phyloP scores from a whole-genome alignment of 2,113 vertebrate species.

The Chaetodon trifascialis region DNA sequence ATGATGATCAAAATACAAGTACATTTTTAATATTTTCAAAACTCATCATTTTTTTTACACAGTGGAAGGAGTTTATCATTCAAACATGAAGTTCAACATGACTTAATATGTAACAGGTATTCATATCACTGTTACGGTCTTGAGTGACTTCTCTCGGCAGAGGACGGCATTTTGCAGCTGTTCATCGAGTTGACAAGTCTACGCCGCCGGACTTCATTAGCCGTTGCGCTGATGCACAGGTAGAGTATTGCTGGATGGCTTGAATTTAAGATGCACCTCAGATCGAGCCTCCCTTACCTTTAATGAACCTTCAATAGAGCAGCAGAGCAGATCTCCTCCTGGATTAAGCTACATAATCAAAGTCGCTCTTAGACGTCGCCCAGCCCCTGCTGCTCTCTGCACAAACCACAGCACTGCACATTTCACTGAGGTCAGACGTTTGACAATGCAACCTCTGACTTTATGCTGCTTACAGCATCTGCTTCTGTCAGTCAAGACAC shows the following conservation, averaged over 20 bases:
- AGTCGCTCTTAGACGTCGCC: background rate
- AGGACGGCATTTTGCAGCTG: constrained; percentile 38
- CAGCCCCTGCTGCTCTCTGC: background rate
- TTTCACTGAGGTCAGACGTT: background rate
- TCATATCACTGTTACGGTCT: background rate
- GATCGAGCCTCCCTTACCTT: background rate
- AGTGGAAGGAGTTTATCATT: constrained; percentile 3
- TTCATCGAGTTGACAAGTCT: background rate
- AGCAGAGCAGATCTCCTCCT: background rate
- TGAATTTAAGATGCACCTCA: background rate
- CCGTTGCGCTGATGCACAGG: background rate
- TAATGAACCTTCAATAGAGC: background rate
- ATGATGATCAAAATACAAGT: background rate
- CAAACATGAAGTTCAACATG: constrained; percentile 14
- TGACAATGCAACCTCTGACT: background rate
- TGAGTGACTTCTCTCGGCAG: background rate
- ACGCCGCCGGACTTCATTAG: background rate
- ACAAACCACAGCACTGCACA: background rate
- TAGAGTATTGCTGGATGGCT: background rate
- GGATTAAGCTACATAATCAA: background rate
- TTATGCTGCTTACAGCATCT: background rate
- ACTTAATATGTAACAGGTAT: constrained; percentile 3
- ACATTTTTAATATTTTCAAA: background rate
- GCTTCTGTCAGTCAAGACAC: background rate
- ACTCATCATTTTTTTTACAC: background rate